A percentile compares a stretch with the other conserved stretches of the same genome.
These are phyloP conservation scores for Halichoeres trimaculatus DNA, from an alignment of 2,113 vertebrate species.

Conservation along the genomic window DNA sequence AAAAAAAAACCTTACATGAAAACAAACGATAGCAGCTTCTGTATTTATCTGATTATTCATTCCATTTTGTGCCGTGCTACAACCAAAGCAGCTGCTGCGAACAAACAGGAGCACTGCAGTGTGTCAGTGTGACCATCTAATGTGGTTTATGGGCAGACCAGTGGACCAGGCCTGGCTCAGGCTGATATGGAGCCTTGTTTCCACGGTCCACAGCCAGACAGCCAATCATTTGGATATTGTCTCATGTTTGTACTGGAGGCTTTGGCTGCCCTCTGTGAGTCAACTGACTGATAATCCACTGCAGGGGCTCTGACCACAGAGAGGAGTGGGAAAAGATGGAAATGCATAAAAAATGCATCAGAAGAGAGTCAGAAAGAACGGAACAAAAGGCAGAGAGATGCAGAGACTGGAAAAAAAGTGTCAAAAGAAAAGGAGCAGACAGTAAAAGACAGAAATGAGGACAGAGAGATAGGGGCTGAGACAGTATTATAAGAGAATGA, in stretches of 20 bases:
- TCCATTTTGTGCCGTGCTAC: conserved; percentile 46
- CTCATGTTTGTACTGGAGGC: conserved; percentile 73
- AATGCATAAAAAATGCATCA: conserved; percentile 12
- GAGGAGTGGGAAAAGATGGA: conserved; percentile 37
- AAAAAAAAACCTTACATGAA: conserved; percentile 31
- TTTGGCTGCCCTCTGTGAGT: conserved; percentile 71
- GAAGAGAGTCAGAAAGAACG: not conserved
- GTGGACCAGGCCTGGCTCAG: conserved; percentile 60
- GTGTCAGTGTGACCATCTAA: conserved; percentile 50
- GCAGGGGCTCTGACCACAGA: conserved; percentile 57
- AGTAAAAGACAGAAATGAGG: conserved; percentile 23
- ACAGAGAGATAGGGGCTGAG: conserved; percentile 14
- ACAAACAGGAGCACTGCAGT: conserved; percentile 55
- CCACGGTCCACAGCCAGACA: conserved; percentile 52
- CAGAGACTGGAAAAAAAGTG: not conserved
- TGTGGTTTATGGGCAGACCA: conserved; percentile 53
- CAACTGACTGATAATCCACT: conserved; percentile 78
- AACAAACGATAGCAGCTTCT: conserved; percentile 45
- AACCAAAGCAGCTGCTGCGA: conserved; percentile 37
- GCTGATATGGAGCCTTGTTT: conserved; percentile 67
- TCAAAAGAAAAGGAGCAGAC: conserved; percentile 2
- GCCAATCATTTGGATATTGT: conserved; percentile 73
- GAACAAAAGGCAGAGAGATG: not conserved
- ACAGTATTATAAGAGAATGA: not conserved
- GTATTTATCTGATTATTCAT: conserved; percentile 56